Conservation (phyloP, 2,888 invertebrate genomes). For the Hoplodrina ambigua region DNA sequence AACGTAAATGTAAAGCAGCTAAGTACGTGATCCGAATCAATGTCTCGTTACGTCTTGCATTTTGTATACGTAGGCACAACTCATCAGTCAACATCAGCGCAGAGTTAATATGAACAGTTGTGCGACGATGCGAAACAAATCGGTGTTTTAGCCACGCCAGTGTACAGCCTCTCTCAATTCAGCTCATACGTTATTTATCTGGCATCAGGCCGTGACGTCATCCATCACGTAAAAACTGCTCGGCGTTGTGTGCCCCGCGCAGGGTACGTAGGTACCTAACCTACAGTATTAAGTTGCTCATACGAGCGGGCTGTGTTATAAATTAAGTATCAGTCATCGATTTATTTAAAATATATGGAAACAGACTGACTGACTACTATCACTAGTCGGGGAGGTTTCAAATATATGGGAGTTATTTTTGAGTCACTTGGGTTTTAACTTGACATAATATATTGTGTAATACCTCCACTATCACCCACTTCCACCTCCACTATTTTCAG, state of each 20-base stretch:
- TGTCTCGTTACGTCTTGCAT: constrained; percentile 10
- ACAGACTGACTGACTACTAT: neutral
- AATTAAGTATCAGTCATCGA: constrained; percentile 13
- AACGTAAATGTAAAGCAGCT: neutral
- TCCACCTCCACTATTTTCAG: neutral
- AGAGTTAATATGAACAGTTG: constrained; percentile 34
- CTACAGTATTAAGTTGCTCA: neutral
- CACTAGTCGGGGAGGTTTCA: neutral
- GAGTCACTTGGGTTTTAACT: neutral
- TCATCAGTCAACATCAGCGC: constrained; percentile 44
- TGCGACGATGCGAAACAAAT: constrained; percentile 43
- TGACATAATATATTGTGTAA: neutral
- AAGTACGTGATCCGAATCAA: constrained; percentile 21
- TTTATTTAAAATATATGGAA: neutral
- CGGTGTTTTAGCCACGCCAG: constrained; percentile 21
- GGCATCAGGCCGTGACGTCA: constrained; percentile 57
- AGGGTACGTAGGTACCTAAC: constrained; percentile 9
- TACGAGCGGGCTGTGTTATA: neutral
- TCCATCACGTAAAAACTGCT: constrained; percentile 50
- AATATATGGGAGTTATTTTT: neutral
- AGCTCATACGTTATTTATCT: constrained; percentile 60
- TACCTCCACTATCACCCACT: too few species aligned
- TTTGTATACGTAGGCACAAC: neutral
- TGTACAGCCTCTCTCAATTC: constrained; percentile 42
- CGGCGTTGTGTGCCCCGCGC: constrained; percentile 11